Evolutionary conservation across 2,113 vertebrate genomes (phyloP).

Genomic region (Sciurus niger): DNA sequence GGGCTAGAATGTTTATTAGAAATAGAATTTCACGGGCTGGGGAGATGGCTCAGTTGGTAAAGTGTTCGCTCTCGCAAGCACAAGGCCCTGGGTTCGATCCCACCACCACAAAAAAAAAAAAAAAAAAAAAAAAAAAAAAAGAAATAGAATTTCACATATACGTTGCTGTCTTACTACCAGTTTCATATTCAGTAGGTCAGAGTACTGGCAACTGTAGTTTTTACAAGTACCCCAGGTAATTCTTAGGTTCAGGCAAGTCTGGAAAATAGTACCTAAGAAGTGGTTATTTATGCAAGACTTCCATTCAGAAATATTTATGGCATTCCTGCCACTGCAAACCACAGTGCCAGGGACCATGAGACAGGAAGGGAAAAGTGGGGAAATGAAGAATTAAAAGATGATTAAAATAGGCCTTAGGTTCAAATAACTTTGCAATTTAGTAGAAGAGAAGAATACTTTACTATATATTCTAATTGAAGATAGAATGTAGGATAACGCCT

Average conservation of each 20-base stretch:
- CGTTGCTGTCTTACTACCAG: not conserved
- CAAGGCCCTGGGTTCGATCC: no score
- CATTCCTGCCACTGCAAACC: not conserved
- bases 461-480: not conserved
- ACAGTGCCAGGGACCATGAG: not conserved
- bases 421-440: slow-evolving; percentile 12
- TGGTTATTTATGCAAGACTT: not conserved
- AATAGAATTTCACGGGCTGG: not conserved
- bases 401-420: not conserved
- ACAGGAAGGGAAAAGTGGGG: no score
- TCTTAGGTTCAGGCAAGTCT: not conserved
- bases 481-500: not conserved
- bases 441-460: not conserved
- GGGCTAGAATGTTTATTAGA: slow-evolving; percentile 4
- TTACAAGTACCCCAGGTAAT: not conserved
- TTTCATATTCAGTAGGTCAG: not conserved
- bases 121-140: not conserved
- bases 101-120: no score
- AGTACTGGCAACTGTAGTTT: not conserved
- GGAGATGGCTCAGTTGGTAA: no score
- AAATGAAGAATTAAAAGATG: not conserved
- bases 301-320: not conserved
- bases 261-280: not conserved
- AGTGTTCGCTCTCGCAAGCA: no score
- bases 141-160: not conserved